Percentiles rank a stretch among this genome's conserved stretches.
Evolutionary conservation across 2,113 vertebrate genomes (phyloP).

Genomic region (human (Homo sapiens)): DNA sequence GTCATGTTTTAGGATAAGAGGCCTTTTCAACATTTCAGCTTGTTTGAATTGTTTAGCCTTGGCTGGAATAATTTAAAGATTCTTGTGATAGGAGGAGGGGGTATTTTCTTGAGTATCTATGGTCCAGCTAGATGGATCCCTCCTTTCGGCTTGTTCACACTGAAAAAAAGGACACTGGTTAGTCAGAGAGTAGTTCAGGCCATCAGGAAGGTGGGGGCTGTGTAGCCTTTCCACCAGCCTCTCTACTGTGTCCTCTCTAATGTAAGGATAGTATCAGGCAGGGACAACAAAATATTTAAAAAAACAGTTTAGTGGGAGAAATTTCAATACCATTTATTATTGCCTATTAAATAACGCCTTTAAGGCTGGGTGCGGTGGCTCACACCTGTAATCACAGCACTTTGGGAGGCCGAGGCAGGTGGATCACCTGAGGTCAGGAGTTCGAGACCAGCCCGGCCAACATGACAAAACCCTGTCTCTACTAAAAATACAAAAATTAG

Average conservation of each 20-base stretch:
- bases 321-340: not conserved
- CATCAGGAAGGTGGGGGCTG: not conserved
- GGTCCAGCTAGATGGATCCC: not conserved
- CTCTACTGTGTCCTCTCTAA: not conserved
- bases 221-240: not conserved
- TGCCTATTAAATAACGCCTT: slow-evolving; percentile 21
- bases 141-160: not conserved
- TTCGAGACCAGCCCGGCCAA: too few relatives aligned
- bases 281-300: not conserved
- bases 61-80: not conserved
- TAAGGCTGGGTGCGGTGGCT: too few relatives aligned
- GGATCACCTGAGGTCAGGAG: too few relatives aligned
- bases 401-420: too few relatives aligned
- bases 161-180: not conserved
- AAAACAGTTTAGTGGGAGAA: not conserved
- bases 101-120: not conserved
- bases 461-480: too few relatives aligned
- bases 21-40: not conserved
- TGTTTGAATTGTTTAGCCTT: not conserved
- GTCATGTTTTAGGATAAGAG: not conserved
- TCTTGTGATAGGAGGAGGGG: not conserved
- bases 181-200: not conserved
- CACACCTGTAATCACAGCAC: too few relatives aligned
- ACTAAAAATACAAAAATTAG: too few relatives aligned
- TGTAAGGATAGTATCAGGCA: not conserved